Base-by-base conservation (phyloP, 2,888 invertebrate species). In the Agelastica alni region DNA sequence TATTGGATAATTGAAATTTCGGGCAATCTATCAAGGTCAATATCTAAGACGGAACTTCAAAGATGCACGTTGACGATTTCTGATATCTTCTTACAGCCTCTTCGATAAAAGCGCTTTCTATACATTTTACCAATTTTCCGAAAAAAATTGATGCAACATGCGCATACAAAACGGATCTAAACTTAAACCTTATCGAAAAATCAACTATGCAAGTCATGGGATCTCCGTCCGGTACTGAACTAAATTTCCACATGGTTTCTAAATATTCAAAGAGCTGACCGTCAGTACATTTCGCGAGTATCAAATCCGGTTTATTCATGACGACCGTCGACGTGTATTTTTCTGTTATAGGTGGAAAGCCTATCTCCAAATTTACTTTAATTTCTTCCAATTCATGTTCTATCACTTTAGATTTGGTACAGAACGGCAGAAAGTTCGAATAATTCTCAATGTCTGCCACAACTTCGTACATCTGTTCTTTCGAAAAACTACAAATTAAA, bases 141-240 rank as follows among this genome's bases (percentile, higher is more conserved):
- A 98, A 97, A 76, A 98, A 95, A 69, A 96, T 80, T 77, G 92
- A 88, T 0, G 96, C 90, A 60, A 97, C 76, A 65, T 92, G 87
- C 26, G 94, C 92, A 75, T 97, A 93, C 17, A 98, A 77, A 1
- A 84, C 77, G 0, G 94, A 95, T 51, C 88, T 86, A 74, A 98
- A 97, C 77, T 96, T 89, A 77, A 97, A 97, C n/a, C 88, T 83
- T 20, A 93, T 88, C 62, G 88, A 87, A 75, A 96, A 96, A 74
- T 95, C 93, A 17, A 96, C 83, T 4, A 92, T 88, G 77, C 94
- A 94, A 13, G 55, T 87, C 63, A 89, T 83, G 7, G 85, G 82
- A 71, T 90, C 87, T 68, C 85, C 86, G 0, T 95, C 96, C 0
- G 93, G 91, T n/a, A 39, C 20, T 2, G 37, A 31, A 72, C 88